Evolutionary conservation across 2,797 vertebrate genomes (phyloP).

Genomic region (Poecilia gillii): DNA sequence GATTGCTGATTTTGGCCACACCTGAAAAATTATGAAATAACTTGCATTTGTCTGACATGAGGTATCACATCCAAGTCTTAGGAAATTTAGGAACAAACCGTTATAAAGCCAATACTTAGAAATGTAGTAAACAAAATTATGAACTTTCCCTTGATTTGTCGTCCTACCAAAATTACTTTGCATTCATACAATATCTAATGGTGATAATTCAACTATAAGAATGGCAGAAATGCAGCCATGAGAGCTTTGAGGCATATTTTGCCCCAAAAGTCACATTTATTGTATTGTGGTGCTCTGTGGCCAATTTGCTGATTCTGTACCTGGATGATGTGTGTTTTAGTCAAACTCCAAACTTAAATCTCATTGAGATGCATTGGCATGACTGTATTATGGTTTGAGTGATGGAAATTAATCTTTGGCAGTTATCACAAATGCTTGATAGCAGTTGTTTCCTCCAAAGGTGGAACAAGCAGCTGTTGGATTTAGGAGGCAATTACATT

Average conservation of each 20-base stretch:
- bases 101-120: not conserved
- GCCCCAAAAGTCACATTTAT: not conserved
- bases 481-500: not conserved
- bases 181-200: not conserved
- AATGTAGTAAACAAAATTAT: not conserved
- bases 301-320: not conserved
- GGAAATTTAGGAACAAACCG: not conserved
- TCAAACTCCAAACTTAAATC: not conserved
- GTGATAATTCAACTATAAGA: not conserved
- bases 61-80: not conserved
- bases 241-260: not conserved
- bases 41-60: not conserved
- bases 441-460: not conserved
- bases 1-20: slow-evolving; percentile 12
- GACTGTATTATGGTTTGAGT: not conserved
- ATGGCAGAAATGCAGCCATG: not conserved
- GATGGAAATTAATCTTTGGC: not conserved
- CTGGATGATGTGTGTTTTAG: not conserved
- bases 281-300: not conserved
- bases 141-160: not conserved
- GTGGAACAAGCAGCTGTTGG: not conserved
- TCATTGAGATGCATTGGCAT: not conserved
- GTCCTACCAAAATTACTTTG: not conserved
- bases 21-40: not conserved
- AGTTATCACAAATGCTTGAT: not conserved